phyloP scores from a whole-genome alignment of 2,113 vertebrate species.

The Phalacrocorax carbo region DNA sequence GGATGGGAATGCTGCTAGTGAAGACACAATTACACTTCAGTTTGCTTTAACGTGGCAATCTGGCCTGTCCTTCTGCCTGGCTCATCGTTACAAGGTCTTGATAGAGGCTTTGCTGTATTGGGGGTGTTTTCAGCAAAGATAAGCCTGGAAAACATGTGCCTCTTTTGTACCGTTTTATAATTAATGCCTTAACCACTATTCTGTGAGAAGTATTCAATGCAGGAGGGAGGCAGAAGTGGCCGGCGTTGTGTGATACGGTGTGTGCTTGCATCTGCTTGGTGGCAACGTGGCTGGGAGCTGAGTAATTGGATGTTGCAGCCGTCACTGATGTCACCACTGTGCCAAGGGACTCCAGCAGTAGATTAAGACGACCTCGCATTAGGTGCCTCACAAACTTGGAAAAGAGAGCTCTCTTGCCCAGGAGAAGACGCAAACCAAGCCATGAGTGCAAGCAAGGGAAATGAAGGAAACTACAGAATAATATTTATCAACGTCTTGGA shows the following conservation, averaged over 20 bases:
- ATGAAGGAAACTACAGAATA: not conserved
- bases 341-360: not conserved
- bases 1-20: not conserved
- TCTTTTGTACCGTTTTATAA: not conserved
- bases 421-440: not conserved
- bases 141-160: not conserved
- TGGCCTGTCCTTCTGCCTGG: not conserved
- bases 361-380: not conserved
- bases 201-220: not conserved
- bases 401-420: not conserved
- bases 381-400: not conserved
- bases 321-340: no score
- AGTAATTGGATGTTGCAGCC: not conserved
- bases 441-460: not conserved
- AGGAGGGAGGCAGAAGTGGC: not conserved
- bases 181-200: not conserved
- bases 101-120: not conserved
- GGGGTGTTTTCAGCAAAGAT: not conserved
- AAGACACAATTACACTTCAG: not conserved
- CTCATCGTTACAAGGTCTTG: not conserved
- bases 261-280: not conserved
- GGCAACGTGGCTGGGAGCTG: not conserved
- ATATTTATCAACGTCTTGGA: not conserved
- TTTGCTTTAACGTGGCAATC: not conserved
- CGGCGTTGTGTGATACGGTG: accelerated